Conservation (phyloP, 2,113 vertebrate species). For the Gambusia holbrooki region DNA sequence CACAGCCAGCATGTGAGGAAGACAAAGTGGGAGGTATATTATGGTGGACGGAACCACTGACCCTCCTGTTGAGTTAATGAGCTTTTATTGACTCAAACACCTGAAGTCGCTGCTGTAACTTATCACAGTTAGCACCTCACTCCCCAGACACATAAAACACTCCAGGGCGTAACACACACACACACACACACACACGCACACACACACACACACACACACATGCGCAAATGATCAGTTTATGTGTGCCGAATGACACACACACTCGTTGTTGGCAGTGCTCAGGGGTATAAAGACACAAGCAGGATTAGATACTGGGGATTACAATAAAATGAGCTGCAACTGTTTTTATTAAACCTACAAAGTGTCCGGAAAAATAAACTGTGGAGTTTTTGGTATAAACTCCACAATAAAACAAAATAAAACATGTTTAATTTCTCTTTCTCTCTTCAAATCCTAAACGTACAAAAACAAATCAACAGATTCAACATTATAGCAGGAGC, state of each 20-base stretch:
- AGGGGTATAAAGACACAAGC: neutral
- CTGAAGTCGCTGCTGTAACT: slow-evolving; percentile 73
- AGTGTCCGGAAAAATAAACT: neutral
- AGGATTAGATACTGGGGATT: neutral
- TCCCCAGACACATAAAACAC: slow-evolving; percentile 44
- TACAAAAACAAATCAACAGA: too few relatives aligned
- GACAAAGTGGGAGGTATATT: slow-evolving; percentile 71
- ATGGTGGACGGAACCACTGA: slow-evolving; percentile 66
- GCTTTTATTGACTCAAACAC: slow-evolving; percentile 77
- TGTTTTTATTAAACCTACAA: neutral
- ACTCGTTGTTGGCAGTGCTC: neutral
- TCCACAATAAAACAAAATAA: too few relatives aligned
- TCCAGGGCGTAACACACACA: slow-evolving; percentile 16
- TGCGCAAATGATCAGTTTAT: slow-evolving; percentile 11
- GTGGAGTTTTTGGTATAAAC: too few relatives aligned
- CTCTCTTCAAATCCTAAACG: too few relatives aligned
- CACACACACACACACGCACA: slow-evolving; percentile 28
- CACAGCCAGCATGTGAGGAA: slow-evolving; percentile 41
- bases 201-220: slow-evolving; percentile 16
- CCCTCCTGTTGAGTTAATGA: slow-evolving; percentile 76
- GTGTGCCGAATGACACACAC: slow-evolving; percentile 5
- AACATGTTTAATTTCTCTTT: too few relatives aligned
- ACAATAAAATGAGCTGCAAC: neutral
- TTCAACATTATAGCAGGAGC: too few relatives aligned
- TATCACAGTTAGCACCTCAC: slow-evolving; percentile 69